Evolutionary conservation across 2,113 vertebrate species (phyloP).

Genomic region (Rattus norvegicus): DNA sequence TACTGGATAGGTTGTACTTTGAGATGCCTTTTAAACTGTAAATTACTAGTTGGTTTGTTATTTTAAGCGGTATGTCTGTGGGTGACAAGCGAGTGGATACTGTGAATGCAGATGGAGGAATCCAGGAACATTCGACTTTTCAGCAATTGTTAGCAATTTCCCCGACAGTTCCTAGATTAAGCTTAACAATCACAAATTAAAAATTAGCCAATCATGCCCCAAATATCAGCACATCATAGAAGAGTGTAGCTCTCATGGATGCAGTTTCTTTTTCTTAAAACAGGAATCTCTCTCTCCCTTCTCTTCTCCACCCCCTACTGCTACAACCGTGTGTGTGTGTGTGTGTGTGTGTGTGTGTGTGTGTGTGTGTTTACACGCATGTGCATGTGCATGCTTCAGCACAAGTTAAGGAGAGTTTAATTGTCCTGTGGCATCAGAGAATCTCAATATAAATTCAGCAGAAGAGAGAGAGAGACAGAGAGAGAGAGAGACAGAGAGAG

Average conservation of each 20-base stretch:
- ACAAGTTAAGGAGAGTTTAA: not conserved
- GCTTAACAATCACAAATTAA: slow-evolving; percentile 29
- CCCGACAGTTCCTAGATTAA: not conserved
- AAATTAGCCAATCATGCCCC: not conserved
- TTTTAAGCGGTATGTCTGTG: slow-evolving; percentile 27
- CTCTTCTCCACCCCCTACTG: not conserved
- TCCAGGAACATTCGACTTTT: slow-evolving; percentile 22
- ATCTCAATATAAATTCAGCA: not conserved
- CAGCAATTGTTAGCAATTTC: slow-evolving; percentile 19
- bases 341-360: not conserved
- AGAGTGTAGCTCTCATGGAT: not conserved
- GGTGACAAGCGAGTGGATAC: slow-evolving; percentile 21
- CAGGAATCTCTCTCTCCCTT: not conserved
- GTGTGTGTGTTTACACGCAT: not conserved
- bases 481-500: too few relatives aligned
- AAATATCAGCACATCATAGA: not conserved
- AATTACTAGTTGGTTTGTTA: slow-evolving; percentile 35
- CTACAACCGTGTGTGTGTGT: not conserved
- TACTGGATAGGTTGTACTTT: not conserved
- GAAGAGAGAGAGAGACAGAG: not conserved
- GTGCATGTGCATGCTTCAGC: not conserved
- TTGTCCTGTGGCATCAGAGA: too few relatives aligned
- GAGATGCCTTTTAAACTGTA: slow-evolving; percentile 41
- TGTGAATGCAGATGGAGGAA: slow-evolving; percentile 30
- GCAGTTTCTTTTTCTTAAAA: not conserved